Conservation (phyloP, 2,113 vertebrate genomes). For the Kryptolebias marmoratus region DNA sequence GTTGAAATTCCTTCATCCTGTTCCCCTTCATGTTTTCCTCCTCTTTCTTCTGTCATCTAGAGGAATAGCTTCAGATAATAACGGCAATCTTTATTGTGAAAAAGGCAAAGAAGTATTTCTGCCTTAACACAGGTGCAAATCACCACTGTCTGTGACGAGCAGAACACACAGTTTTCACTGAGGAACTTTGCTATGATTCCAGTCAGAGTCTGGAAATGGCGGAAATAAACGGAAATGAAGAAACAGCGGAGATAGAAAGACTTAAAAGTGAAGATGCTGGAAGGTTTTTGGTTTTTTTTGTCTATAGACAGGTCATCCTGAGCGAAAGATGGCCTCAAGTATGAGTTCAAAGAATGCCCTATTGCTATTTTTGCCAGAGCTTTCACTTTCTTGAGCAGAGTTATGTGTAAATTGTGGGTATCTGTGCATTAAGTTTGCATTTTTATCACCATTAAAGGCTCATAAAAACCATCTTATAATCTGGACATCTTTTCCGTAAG, state of each 20-base stretch:
- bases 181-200: conserved; percentile 50
- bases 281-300: neutral
- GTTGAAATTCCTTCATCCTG: conserved; percentile 74
- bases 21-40: conserved; percentile 58
- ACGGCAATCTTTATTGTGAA: conserved; percentile 78
- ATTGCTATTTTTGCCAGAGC: conserved; percentile 12
- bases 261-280: conserved; percentile 31
- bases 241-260: conserved; percentile 17
- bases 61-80: conserved; percentile 79
- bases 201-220: conserved; percentile 42
- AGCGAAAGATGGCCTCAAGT: conserved; percentile 41
- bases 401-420: no score
- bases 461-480: no score
- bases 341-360: conserved; percentile 39
- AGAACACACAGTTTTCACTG: conserved; percentile 51
- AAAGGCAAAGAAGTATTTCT: conserved; percentile 64
- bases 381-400: no score
- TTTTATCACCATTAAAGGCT: no score
- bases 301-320: neutral
- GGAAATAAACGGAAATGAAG: conserved; percentile 64
- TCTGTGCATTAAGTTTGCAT: no score
- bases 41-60: conserved; percentile 55
- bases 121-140: conserved; percentile 69
- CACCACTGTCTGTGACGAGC: conserved; percentile 66
- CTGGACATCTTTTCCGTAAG: no score